Base-by-base conservation (phyloP, 2,888 invertebrate species). In the Drosophila affinis region DNA sequence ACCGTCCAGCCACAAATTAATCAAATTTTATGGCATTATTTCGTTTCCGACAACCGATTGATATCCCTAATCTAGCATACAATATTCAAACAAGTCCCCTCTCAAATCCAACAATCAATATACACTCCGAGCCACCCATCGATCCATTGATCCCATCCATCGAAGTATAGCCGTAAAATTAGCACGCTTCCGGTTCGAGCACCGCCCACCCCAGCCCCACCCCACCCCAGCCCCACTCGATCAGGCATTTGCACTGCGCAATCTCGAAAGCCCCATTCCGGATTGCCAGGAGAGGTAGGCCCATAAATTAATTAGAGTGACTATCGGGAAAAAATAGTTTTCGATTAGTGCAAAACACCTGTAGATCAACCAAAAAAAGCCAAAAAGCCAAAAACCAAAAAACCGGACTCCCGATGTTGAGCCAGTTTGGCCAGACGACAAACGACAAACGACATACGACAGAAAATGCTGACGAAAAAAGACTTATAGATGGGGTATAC, bases 331-430 rank as follows among this genome's bases (percentile, higher is more conserved):
- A 45, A 62, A 71, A 69, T 77, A 62, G 57, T 69, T 72, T 75
- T 79, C 78, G 88, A 84, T 88, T 88, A 83, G 84, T 88, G 84
- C 84, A 84, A 84, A 88, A 84, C 87, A 84, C 84, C 84, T 84
- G 84, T 83, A 80, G 86, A 80, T 78, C 52, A 29, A 27, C 27
- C 1, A 27, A 29, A 29, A 63, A 65, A 62, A 48, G 17, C 64
- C 21, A 62, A 17, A 62, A 17, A 51, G 18, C 78, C 81, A 51
- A 63, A 51, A 27, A 9, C 47, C 17, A 47, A 47, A 47, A 18
- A 69, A 69, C 57, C 67, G 51, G 68, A 69, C 59, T 14, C 14
- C 56, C 51, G 67, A 75, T 69, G 29, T 52, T 52, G 53, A 68
- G 68, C 68, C 68, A 32, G 68, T 68, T 68, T 68, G 68, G 68